phyloP scores from a whole-genome alignment of 2,113 vertebrate species.

The Puffinus mauretanicus region DNA sequence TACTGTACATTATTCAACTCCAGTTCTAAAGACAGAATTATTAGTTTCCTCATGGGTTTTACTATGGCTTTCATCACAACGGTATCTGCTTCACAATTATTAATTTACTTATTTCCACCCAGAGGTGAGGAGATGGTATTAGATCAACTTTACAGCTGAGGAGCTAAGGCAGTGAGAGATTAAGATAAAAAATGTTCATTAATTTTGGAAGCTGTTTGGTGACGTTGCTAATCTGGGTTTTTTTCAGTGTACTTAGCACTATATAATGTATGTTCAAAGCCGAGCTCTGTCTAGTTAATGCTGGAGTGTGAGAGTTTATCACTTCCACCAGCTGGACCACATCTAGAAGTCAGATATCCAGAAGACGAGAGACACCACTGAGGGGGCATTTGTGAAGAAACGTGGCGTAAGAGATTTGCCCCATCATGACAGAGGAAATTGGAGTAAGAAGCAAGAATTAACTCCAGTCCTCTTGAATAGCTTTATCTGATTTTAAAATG shows the following conservation, averaged over 20 bases:
- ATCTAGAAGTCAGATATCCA: neutral
- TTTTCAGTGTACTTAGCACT: neutral
- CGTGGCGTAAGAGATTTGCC: neutral
- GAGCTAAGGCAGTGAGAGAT: neutral
- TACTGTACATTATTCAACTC: slow-evolving; percentile 57
- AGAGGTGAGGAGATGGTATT: slow-evolving; percentile 2
- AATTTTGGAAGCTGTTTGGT: neutral
- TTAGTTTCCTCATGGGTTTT: slow-evolving; percentile 59
- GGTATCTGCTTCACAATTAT: slow-evolving; percentile 33
- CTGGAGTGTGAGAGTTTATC: neutral
- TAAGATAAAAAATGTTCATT: slow-evolving; percentile 8
- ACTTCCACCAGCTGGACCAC: neutral
- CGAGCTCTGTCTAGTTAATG: neutral
- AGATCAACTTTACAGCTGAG: neutral
- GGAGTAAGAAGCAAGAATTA: neutral
- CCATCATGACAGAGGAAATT: neutral
- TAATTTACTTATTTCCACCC: slow-evolving; percentile 25
- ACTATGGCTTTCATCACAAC: slow-evolving; percentile 43
- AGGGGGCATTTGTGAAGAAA: neutral
- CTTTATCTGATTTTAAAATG: neutral
- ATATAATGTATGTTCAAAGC: neutral
- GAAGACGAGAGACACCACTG: neutral
- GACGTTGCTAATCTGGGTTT: neutral
- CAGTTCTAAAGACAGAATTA: slow-evolving; percentile 57
- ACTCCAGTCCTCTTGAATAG: neutral